Conservation (phyloP, 2,888 invertebrate genomes). For the Lampropteryx suffumata region DNA sequence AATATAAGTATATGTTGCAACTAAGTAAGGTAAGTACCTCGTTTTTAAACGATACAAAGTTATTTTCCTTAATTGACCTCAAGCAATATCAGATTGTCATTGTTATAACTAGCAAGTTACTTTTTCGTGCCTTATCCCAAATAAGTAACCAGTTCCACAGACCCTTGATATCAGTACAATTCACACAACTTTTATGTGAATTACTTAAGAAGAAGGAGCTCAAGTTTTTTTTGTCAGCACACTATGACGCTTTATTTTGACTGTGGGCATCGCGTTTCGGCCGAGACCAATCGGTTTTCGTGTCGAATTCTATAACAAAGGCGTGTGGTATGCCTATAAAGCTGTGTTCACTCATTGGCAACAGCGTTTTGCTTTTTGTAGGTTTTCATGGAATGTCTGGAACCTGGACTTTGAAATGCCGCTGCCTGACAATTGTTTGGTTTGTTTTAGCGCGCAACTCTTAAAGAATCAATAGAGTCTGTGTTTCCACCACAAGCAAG, state of each 20-base stretch:
- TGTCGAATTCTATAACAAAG: conserved; percentile 57
- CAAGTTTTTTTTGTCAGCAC: conserved; percentile 10
- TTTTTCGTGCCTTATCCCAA: conserved; percentile 25
- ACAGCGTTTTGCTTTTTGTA: conserved; percentile 28
- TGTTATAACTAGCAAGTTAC: conserved; percentile 2
- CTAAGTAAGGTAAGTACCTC: too few species aligned
- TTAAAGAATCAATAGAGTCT: conserved; percentile 21
- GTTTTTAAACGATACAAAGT: too few species aligned
- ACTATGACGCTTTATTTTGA: conserved; percentile 43
- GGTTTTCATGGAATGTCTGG: conserved; percentile 31
- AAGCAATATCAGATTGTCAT: conserved; percentile 1
- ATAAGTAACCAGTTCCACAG: conserved; percentile 12
- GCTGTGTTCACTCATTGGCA: conserved; percentile 28
- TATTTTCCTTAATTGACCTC: too few species aligned
- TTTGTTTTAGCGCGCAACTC: conserved; percentile 24
- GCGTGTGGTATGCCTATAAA: conserved; percentile 44
- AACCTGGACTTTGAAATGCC: conserved; percentile 29
- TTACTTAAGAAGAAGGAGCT: conserved; percentile 10
- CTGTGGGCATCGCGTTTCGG: conserved; percentile 49
- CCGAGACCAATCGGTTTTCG: conserved; percentile 53
- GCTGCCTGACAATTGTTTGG: conserved; percentile 23
- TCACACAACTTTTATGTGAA: neutral
- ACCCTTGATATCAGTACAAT: conserved; percentile 7
- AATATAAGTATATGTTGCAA: too few species aligned
- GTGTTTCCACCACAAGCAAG: conserved; percentile 6